A percentile compares a stretch with the other conserved stretches of the same genome.
Conservation (phyloP, 2,113 vertebrate species). For the Chloropsis hardwickii region DNA sequence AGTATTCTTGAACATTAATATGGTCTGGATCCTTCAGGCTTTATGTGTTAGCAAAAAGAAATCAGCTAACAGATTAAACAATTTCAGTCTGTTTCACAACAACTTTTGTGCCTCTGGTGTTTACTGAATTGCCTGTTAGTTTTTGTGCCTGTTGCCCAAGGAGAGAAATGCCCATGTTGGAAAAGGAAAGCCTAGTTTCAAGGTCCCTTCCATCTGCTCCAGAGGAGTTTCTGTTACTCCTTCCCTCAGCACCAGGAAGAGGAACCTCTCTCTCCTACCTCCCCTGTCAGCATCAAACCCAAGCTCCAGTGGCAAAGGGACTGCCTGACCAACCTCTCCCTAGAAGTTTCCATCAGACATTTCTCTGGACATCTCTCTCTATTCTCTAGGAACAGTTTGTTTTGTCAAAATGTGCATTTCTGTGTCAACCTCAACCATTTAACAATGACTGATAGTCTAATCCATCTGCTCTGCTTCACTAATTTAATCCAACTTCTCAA, state of each 20-base stretch:
- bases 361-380: no score
- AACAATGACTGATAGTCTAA: neutral
- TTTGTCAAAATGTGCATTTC: neutral
- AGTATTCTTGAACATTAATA: neutral
- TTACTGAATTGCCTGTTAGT: neutral
- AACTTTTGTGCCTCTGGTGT: neutral
- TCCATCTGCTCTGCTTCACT: neutral
- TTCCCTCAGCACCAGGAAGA: neutral
- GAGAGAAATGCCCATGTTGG: rapidly evolving
- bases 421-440: neutral
- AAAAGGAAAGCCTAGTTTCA: neutral
- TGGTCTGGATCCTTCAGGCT: neutral
- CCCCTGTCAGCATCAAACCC: neutral
- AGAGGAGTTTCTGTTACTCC: neutral
- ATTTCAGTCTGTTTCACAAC: neutral
- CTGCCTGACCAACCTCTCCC: neutral
- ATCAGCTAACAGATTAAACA: neutral
- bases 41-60: neutral
- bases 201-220: neutral
- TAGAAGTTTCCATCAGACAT: neutral
- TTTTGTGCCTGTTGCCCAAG: neutral
- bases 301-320: rapidly evolving
- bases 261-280: neutral
- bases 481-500: neutral
- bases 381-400: neutral